phyloP scores from a whole-genome alignment of 2,888 invertebrate species.

The Pseudococcus longispinus region DNA sequence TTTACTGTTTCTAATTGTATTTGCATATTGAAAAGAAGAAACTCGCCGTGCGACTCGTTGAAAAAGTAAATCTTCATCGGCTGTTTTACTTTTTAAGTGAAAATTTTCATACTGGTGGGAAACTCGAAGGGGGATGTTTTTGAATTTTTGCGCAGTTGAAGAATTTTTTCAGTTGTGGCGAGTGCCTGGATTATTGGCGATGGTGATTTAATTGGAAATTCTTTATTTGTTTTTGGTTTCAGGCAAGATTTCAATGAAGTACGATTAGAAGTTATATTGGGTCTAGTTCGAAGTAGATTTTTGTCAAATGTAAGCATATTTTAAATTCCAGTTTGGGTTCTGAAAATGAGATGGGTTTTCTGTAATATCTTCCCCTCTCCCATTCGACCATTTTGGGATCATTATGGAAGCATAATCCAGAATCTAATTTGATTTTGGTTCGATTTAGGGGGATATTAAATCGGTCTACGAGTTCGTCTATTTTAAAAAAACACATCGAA shows the following conservation, averaged over 20 bases:
- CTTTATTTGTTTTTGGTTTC: background rate
- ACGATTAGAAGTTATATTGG: too few relatives aligned
- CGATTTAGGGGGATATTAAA: too few relatives aligned
- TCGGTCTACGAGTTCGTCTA: too few relatives aligned
- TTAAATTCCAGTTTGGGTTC: too few relatives aligned
- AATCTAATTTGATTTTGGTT: too few relatives aligned
- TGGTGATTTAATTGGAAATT: background rate
- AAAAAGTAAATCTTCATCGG: background rate
- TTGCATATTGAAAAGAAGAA: slow-evolving; percentile 21
- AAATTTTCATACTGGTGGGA: background rate
- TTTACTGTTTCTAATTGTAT: slow-evolving; percentile 24
- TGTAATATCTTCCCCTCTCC: too few relatives aligned
- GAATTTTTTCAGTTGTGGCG: background rate
- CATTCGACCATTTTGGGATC: too few relatives aligned
- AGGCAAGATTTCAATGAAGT: background rate
- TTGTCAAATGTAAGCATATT: too few relatives aligned
- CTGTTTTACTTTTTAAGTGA: background rate
- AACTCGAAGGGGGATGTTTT: background rate
- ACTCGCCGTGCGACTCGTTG: background rate
- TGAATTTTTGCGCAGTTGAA: background rate
- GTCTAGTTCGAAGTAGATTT: too few relatives aligned
- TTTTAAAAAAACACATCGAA: too few relatives aligned
- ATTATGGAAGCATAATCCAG: too few relatives aligned
- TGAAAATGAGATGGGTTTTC: too few relatives aligned
- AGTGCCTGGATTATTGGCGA: background rate